These are phyloP conservation scores for Zaprionus capensis DNA, from an alignment of 1,140 invertebrate genomes.

Conservation along the genomic window DNA sequence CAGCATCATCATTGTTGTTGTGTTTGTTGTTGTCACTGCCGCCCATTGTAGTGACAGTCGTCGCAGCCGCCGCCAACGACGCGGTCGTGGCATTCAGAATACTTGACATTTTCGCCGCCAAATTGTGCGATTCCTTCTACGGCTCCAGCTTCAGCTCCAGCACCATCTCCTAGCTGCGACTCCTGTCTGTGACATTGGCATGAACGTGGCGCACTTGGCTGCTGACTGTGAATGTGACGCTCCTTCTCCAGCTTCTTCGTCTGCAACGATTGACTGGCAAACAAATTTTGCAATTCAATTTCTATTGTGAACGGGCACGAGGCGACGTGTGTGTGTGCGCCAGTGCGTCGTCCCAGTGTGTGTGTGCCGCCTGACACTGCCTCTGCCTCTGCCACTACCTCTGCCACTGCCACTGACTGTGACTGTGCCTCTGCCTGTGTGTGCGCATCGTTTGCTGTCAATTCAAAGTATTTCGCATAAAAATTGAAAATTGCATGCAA, in stretches of 20 bases:
- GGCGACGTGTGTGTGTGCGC: constrained; percentile 13
- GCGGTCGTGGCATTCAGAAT: constrained; percentile 52
- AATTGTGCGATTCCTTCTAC: constrained; percentile 73
- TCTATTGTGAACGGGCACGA: constrained; percentile 53
- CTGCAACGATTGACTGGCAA: constrained; percentile 65
- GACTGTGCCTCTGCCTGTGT: constrained; percentile 25
- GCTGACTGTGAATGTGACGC: constrained; percentile 1
- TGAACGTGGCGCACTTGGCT: constrained; percentile 57
- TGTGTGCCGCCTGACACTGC: constrained; percentile 46
- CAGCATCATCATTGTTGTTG: constrained; percentile 55
- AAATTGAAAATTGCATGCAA: constrained; percentile 82
- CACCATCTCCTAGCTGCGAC: not conserved
- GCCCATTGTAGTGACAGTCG: constrained; percentile 71
- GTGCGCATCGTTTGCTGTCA: constrained; percentile 77
- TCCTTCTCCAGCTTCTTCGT: constrained; percentile 25
- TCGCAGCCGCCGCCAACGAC: constrained; percentile 18
- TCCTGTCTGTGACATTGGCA: constrained; percentile 58
- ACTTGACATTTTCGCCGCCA: constrained; percentile 81
- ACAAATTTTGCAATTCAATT: constrained; percentile 83
- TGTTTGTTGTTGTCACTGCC: constrained; percentile 32
- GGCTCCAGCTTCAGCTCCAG: constrained; percentile 5
- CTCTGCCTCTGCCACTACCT: constrained; percentile 8
- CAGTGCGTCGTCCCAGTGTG: not conserved
- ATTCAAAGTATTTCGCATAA: constrained; percentile 76
- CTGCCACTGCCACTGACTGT: constrained; percentile 47